phyloP scores from a whole-genome alignment of 2,113 vertebrate genomes.

The Petromus typicus region DNA sequence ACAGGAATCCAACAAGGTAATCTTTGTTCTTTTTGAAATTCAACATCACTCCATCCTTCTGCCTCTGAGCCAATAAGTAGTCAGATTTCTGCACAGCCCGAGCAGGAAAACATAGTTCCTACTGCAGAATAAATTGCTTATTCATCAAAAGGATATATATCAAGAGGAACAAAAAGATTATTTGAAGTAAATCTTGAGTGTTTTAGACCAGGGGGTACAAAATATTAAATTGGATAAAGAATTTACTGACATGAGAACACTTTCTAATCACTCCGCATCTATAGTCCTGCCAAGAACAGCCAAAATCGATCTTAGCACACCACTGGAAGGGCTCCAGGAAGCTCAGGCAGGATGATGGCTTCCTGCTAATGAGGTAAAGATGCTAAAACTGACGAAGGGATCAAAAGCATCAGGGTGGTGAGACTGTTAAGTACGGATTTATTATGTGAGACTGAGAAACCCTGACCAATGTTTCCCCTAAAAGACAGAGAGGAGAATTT shows the following conservation, averaged over 20 bases:
- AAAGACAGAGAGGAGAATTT: not conserved
- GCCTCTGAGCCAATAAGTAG: not conserved
- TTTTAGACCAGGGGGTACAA: not conserved
- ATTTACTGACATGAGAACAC: not conserved
- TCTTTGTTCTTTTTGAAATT: not conserved
- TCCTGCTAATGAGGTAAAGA: not conserved
- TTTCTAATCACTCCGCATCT: not conserved
- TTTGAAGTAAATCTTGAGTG: not conserved
- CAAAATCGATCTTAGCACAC: not conserved
- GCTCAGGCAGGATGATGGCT: not conserved
- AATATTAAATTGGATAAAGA: conserved; percentile 10
- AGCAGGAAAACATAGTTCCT: conserved; percentile 27
- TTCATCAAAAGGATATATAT: conserved; percentile 1
- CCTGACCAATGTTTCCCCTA: not conserved
- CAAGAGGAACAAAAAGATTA: conserved; percentile 5
- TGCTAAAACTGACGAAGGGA: not conserved
- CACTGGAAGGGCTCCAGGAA: not conserved
- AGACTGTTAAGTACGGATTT: not conserved
- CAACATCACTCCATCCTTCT: not conserved
- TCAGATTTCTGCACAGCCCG: not conserved
- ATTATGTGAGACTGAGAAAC: not conserved
- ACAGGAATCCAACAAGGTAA: not conserved
- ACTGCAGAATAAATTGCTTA: not conserved
- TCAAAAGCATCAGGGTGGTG: not conserved
- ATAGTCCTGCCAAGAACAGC: not conserved